phyloP scores from a whole-genome alignment of 2,888 invertebrate genomes.

The Pinctada fucata region DNA sequence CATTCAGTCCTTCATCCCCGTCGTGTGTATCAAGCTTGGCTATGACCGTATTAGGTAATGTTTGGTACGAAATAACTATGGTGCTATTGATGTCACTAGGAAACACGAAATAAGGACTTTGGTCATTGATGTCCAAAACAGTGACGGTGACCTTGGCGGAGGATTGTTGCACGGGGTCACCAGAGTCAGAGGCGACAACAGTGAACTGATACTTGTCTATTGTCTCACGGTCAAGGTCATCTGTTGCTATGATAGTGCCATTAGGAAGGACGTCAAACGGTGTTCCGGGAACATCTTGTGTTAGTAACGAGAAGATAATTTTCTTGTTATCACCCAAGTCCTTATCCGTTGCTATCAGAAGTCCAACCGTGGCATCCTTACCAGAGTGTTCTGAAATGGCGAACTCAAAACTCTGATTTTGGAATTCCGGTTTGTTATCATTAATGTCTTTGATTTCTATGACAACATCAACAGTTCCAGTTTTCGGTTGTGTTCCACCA shows the following conservation, averaged over 20 bases:
- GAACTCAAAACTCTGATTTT: conserved; percentile 88
- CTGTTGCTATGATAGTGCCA: conserved; percentile 59
- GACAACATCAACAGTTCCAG: conserved; percentile 90
- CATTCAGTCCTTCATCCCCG: conserved; percentile 62
- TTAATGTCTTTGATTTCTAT: conserved; percentile 90
- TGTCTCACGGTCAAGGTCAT: conserved; percentile 62
- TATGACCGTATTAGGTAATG: conserved; percentile 56
- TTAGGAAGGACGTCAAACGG: conserved; percentile 63
- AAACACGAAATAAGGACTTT: conserved; percentile 66
- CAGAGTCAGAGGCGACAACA: conserved; percentile 67
- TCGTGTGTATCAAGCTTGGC: conserved; percentile 59
- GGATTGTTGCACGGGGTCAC: conserved; percentile 55
- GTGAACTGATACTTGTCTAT: conserved; percentile 56
- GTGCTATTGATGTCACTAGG: conserved; percentile 60
- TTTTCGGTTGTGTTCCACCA: conserved; percentile 91
- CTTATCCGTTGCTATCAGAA: conserved; percentile 67
- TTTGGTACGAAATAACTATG: conserved; percentile 58
- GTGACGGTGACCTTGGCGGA: conserved; percentile 61
- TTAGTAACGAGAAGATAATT: conserved; percentile 20
- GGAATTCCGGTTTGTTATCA: conserved; percentile 95
- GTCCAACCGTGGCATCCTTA: conserved; percentile 63
- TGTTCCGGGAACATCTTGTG: conserved; percentile 32
- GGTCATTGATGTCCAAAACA: conserved; percentile 70
- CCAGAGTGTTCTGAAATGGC: conserved; percentile 78
- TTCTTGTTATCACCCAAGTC: conserved; percentile 36